phyloP scores from a whole-genome alignment of 2,888 invertebrate species.

The Erebia epiphron region DNA sequence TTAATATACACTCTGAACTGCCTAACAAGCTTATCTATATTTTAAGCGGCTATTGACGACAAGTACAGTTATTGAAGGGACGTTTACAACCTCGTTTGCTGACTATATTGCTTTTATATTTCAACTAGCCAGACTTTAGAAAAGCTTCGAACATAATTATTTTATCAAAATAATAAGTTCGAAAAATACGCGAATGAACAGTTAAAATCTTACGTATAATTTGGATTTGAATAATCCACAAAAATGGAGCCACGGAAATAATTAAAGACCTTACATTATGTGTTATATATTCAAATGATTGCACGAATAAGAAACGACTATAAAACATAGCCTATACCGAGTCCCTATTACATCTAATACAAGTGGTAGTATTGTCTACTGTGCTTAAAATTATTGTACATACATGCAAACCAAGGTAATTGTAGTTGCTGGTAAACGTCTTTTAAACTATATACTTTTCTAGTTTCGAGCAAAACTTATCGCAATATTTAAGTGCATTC shows the following conservation, averaged over 20 bases:
- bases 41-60: slow-evolving; percentile 32
- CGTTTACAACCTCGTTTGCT: slow-evolving; percentile 29
- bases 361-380: not conserved
- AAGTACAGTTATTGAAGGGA: slow-evolving; percentile 32
- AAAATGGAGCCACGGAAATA: not conserved
- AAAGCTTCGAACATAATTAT: not conserved
- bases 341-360: not conserved
- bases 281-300: not conserved
- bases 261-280: not conserved
- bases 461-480: not conserved
- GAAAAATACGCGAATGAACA: not conserved
- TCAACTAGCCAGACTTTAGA: not conserved
- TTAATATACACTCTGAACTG: slow-evolving; percentile 46
- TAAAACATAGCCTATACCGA: not conserved
- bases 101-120: slow-evolving; percentile 13
- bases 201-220: not conserved
- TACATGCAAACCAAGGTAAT: too few relatives aligned
- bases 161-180: not conserved
- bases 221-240: not conserved
- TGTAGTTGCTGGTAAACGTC: not conserved
- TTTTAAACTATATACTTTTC: not conserved
- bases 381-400: not conserved
- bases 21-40: slow-evolving; percentile 33
- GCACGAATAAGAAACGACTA: not conserved
- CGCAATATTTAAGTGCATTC: slow-evolving; percentile 17